Evolutionary conservation across 1,140 invertebrate species (phyloP), one percentile per base, ranked within the genome.

Genomic region (Zaprionus ghesquierei): DNA sequence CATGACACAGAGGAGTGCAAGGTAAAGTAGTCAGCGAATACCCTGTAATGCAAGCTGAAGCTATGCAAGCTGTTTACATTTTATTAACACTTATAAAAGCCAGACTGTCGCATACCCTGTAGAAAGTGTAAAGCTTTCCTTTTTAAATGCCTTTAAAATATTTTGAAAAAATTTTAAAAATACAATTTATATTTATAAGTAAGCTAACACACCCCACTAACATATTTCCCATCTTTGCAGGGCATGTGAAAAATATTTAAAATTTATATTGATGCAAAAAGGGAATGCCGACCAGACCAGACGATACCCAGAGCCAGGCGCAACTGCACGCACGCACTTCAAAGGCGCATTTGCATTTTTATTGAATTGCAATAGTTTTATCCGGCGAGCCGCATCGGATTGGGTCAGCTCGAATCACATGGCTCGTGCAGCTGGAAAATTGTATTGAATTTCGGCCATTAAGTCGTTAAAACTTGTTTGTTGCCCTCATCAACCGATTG

Each of bases 371-470:
- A 64, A 87, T 81, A 86, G 82, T 87, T 86, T 87, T 78, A 75
- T 15, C 35, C 35, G 35, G 8, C 35, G 35, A 41, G n/a, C 35
- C 35, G 35, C 35, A 6, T 41, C 41, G 3, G 41, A 46, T 41
- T 41, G 35, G 35, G 35, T 41, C 35, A 41, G 69, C 70, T 65
- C 38, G 33, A 38, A 58, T 29, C 74, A 64, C 41, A 38, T 58
- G 61, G 72, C 8, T 44, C 82, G 79, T 55, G 75, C 75, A 82
- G 71, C 44, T 82, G 82, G 82, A 86, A 86, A 86, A 86, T 86
- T 86, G 82, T 86, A 86, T 86, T 86, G 82, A 86, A 87, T 86
- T 86, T 82, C 25, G 82, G 64, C 82, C 87, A 86, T 86, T 86
- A 86, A 86, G 82, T 87, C 79, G 82, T 86, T 86, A 87, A 79